Conservation (phyloP, 2,888 invertebrate genomes). For the Limnephilus lunatus region DNA sequence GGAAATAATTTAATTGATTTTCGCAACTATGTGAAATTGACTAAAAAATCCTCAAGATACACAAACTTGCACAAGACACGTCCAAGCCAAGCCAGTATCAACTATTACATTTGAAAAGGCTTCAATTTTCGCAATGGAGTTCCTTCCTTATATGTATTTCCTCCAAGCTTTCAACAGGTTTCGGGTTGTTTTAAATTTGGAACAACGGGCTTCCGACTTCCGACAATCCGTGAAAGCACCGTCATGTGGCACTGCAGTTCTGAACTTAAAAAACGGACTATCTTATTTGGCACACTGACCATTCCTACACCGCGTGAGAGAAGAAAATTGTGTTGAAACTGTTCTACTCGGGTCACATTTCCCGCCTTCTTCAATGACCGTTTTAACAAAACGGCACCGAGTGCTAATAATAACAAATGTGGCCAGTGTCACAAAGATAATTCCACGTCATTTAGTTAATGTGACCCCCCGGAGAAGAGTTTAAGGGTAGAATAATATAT, state of each 20-base stretch:
- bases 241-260: background rate
- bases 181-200: too few species aligned
- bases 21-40: too few species aligned
- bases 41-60: too few species aligned
- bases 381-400: background rate
- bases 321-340: background rate
- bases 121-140: too few species aligned
- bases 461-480: constrained; percentile 31
- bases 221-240: background rate
- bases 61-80: too few species aligned
- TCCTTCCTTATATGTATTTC: too few species aligned
- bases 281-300: background rate
- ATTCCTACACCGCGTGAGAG: background rate
- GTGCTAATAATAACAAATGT: background rate
- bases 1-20: too few species aligned
- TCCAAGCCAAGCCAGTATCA: too few species aligned
- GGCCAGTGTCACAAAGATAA: constrained; percentile 39
- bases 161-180: too few species aligned
- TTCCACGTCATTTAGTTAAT: constrained; percentile 42
- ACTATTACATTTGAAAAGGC: too few species aligned
- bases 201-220: too few species aligned
- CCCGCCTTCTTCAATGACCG: background rate
- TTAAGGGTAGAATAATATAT: constrained; percentile 46
- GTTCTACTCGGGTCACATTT: background rate
- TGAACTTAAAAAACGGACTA: background rate